Conservation (phyloP, 2,888 invertebrate species). For the Pharmacophagus antenor region DNA sequence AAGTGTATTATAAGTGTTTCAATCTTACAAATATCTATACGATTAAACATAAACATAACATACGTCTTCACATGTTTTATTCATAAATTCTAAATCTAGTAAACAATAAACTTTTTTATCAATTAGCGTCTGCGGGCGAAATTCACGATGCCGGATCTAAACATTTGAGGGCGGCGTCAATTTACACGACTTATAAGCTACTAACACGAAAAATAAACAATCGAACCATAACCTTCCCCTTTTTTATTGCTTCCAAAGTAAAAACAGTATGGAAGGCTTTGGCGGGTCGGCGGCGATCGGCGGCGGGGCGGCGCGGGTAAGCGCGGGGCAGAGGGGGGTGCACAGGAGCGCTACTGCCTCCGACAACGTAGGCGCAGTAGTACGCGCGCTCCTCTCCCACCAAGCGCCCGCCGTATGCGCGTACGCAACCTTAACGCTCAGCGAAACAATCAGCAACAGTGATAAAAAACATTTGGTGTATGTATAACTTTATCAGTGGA, state of each 20-base stretch:
- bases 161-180: constrained; percentile 66
- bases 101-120: constrained; percentile 40
- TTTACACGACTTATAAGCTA: constrained; percentile 77
- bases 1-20: neutral
- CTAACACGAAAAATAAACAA: constrained; percentile 80
- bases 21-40: no score
- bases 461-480: constrained; percentile 40
- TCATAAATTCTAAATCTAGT: constrained; percentile 26
- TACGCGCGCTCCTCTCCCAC: constrained; percentile 74
- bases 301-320: constrained; percentile 43
- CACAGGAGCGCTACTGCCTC: constrained; percentile 79
- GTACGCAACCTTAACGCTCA: constrained; percentile 60
- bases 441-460: constrained; percentile 48
- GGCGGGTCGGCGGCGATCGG: constrained; percentile 39
- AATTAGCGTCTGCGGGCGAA: constrained; percentile 59
- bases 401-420: constrained; percentile 69
- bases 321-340: constrained; percentile 48
- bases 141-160: constrained; percentile 55
- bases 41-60: neutral
- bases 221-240: constrained; percentile 71
- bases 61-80: neutral
- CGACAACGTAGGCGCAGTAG: constrained; percentile 64
- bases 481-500: constrained; percentile 51
- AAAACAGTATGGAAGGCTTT: constrained; percentile 70
- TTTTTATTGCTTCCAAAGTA: constrained; percentile 74